These are phyloP conservation scores for Chionodraco myersi DNA, from an alignment of 2,113 vertebrate species.

Conservation along the genomic window DNA sequence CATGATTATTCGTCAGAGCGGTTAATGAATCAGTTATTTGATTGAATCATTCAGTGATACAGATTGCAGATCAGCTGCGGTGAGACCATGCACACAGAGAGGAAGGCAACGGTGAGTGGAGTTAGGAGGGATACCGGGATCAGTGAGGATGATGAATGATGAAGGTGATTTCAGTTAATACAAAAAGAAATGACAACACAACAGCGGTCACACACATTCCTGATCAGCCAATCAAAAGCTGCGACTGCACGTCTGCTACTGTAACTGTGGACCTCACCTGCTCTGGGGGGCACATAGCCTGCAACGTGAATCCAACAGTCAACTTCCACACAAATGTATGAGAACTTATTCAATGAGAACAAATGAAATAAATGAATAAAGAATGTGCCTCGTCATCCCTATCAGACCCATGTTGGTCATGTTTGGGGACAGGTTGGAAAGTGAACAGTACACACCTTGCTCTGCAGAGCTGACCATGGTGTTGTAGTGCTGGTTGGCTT, in stretches of 20 bases:
- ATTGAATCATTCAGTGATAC: conserved; percentile 15
- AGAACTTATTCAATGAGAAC: conserved; percentile 9
- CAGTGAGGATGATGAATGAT: conserved; percentile 15
- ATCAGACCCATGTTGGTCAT: background rate
- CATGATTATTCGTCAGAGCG: background rate
- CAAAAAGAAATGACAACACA: conserved; percentile 29
- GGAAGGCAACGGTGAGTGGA: conserved; percentile 30
- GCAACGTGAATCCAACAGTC: conserved; percentile 79
- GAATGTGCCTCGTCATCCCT: too few species aligned
- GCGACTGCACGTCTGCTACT: conserved; percentile 6
- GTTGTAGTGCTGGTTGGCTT: conserved; percentile 89
- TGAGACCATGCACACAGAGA: conserved; percentile 61
- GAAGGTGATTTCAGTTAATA: conserved; percentile 28
- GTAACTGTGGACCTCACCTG: conserved; percentile 71
- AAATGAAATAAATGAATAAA: background rate
- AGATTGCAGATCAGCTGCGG: conserved; percentile 15
- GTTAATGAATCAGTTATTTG: conserved; percentile 9
- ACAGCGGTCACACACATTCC: conserved; percentile 34
- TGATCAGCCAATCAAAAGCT: conserved; percentile 51
- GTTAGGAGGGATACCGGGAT: conserved; percentile 34
- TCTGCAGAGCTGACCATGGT: conserved; percentile 88
- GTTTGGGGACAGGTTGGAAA: background rate
- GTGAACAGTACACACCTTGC: conserved; percentile 82
- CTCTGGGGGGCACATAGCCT: conserved; percentile 70
- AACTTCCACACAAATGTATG: conserved; percentile 41